phyloP scores from a whole-genome alignment of 92 coral and sea anemone species.

The Epizoanthus stellaris region DNA sequence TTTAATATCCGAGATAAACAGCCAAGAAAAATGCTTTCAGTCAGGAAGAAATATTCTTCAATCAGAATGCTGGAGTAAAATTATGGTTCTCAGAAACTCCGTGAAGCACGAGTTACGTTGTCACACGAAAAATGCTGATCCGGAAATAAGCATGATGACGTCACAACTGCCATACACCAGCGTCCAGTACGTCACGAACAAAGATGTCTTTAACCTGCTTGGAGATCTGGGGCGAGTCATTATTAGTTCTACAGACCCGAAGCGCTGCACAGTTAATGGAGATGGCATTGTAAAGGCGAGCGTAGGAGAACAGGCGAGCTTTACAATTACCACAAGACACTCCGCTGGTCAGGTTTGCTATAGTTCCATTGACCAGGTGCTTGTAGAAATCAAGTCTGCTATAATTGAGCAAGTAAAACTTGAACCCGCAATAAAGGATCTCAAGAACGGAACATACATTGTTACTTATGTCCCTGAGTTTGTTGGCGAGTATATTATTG shows the following conservation, averaged over 20 bases:
- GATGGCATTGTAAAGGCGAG: neutral
- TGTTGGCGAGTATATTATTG: constrained; percentile 28
- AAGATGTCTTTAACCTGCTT: constrained; percentile 14
- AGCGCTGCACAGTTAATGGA: constrained; percentile 19
- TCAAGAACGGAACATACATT: constrained; percentile 30
- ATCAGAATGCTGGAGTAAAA: constrained; percentile 29
- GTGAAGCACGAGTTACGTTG: neutral
- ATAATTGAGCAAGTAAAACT: constrained; percentile 5
- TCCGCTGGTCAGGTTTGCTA: constrained; percentile 34
- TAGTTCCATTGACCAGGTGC: constrained; percentile 9
- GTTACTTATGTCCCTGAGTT: constrained; percentile 11
- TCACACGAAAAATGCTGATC: neutral
- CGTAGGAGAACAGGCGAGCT: constrained; percentile 11
- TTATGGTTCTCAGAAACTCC: constrained; percentile 22
- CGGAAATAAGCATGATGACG: neutral
- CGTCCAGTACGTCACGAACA: constrained; percentile 21
- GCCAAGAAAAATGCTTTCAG: constrained; percentile 18
- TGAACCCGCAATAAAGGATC: constrained; percentile 28
- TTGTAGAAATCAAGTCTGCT: constrained; percentile 34
- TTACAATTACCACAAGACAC: constrained; percentile 29
- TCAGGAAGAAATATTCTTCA: constrained; percentile 33
- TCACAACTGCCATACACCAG: constrained; percentile 22
- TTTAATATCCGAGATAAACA: constrained; percentile 6
- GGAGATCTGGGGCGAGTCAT: constrained; percentile 33
- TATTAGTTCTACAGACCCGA: constrained; percentile 38